Evolutionary conservation across 2,888 invertebrate genomes (phyloP).

Genomic region (Lingula anatina): DNA sequence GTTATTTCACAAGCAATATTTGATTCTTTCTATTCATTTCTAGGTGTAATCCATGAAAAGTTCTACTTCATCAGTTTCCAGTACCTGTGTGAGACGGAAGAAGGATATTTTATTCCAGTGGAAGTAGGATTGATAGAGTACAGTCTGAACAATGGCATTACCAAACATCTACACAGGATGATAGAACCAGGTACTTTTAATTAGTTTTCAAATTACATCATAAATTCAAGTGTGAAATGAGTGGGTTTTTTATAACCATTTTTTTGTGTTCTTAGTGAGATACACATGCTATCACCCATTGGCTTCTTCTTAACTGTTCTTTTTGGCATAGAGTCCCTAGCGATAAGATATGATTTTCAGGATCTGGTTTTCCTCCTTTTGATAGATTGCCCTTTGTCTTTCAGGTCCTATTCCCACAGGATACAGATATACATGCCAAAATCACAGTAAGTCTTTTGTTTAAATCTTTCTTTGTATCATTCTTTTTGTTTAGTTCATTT

Average conservation of each 20-base stretch:
- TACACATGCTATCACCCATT: no score
- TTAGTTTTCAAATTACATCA: neutral
- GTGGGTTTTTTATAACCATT: neutral
- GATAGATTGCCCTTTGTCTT: neutral
- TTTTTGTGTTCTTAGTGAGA: no score
- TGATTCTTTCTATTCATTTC: no score
- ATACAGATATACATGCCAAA: neutral
- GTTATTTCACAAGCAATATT: no score
- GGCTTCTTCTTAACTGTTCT: no score
- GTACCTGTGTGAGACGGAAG: constrained; percentile 14
- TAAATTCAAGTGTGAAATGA: neutral
- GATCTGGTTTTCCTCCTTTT: neutral
- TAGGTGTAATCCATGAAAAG: constrained; percentile 2
- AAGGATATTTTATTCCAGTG: constrained; percentile 14
- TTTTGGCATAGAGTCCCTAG: no score
- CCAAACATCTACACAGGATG: constrained; percentile 11
- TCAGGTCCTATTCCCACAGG: neutral
- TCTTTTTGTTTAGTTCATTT: no score
- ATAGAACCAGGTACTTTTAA: constrained; percentile 15
- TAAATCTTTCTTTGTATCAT: no score
- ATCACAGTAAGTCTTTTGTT: neutral
- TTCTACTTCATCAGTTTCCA: constrained; percentile 19
- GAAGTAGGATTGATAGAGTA: constrained; percentile 21
- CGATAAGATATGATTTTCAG: no score
- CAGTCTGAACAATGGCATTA: constrained; percentile 16